Base-by-base conservation (phyloP, 2,113 vertebrate genomes). In the Perca schrenkii region DNA sequence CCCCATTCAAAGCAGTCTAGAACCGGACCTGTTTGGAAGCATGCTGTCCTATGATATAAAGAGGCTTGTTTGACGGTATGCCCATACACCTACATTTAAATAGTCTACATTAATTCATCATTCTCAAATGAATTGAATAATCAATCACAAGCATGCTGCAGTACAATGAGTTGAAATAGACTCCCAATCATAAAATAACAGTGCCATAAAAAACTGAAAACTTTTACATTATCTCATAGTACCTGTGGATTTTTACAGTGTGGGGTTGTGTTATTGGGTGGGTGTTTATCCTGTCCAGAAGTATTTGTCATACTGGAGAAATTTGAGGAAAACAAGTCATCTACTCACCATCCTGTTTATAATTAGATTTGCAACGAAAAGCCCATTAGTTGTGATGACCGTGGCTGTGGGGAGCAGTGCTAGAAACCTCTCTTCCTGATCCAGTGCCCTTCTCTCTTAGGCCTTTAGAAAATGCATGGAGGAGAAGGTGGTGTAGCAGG, bases 351-450 rank as follows among this genome's bases (percentile, higher is more conserved):
- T 84, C 66, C 50, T 1, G n/a, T 54, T 83, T 86, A 76, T 74
- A 87, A 86, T 90, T 80, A 72, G 62, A 85, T 88, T 89, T 79
- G 54, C 73, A 58, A 22, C 47, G 15, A 73, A 87, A 86, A 88
- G 83, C 53, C 80, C 78, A 88, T 91, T 84, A 89, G 88, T 79
- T 56, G 66, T 67, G 82, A 90, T 82, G 76, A 46, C 54, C 17
- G 65, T 46, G 43, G 76, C 56, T 54, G 21, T 49, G 50, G 56
- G 67, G 62, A 86, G 72, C 79, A 34, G 47, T 71, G 83, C 78
- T 84, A 86, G 83, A 77, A 76, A 73, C 72, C 56, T 75, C 15
- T 61, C 78, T 49, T 77, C 80, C 74, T 22, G 57, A 73, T 77
- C 62, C 73, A 22, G 34, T 52, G 53, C 50, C 75, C 49, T 73